Percentiles rank a stretch among this genome's conserved stretches.
These are phyloP conservation scores for Cryptophagus acutangulus DNA, from an alignment of 2,888 invertebrate genomes.

Conservation along the genomic window DNA sequence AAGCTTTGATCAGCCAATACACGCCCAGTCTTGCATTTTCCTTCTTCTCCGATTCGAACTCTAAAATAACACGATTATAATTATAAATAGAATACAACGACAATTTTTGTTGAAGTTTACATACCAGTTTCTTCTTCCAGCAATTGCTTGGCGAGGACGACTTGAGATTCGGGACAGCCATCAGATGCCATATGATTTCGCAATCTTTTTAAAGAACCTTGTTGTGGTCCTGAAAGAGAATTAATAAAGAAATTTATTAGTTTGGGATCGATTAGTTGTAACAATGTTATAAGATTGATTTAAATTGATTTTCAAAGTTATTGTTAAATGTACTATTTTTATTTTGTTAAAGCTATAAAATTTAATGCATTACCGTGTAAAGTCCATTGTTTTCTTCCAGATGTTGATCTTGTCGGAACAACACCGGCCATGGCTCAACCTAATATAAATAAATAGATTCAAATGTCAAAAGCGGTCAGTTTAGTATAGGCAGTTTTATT, in stretches of 20 bases:
- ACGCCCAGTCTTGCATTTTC: slow-evolving; percentile 79
- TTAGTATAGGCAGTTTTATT: too few relatives aligned
- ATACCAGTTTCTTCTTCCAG: slow-evolving; percentile 74
- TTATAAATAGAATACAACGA: slow-evolving; percentile 1
- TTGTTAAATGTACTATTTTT: slow-evolving; percentile 1
- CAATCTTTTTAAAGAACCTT: slow-evolving; percentile 59
- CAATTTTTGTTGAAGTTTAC: slow-evolving; percentile 20
- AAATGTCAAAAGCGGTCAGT: too few relatives aligned
- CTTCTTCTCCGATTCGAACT: slow-evolving; percentile 59
- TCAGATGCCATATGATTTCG: slow-evolving; percentile 76
- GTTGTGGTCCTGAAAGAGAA: slow-evolving; percentile 57
- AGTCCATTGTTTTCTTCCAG: slow-evolving; percentile 72
- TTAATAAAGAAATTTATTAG: background rate
- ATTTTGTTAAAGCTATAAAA: background rate
- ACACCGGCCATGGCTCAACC: slow-evolving; percentile 58
- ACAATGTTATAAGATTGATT: slow-evolving; percentile 4
- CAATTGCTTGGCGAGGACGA: slow-evolving; percentile 78
- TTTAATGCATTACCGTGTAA: slow-evolving; percentile 58
- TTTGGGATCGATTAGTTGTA: too few relatives aligned
- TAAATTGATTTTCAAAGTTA: slow-evolving; percentile 3
- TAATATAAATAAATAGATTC: too few relatives aligned
- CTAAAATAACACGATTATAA: slow-evolving; percentile 20
- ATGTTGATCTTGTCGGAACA: slow-evolving; percentile 54
- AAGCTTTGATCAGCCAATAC: slow-evolving; percentile 89
- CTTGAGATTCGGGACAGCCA: slow-evolving; percentile 85